Evolutionary conservation across 2,797 vertebrate genomes (phyloP).

Genomic region (Anabas testudineus): DNA sequence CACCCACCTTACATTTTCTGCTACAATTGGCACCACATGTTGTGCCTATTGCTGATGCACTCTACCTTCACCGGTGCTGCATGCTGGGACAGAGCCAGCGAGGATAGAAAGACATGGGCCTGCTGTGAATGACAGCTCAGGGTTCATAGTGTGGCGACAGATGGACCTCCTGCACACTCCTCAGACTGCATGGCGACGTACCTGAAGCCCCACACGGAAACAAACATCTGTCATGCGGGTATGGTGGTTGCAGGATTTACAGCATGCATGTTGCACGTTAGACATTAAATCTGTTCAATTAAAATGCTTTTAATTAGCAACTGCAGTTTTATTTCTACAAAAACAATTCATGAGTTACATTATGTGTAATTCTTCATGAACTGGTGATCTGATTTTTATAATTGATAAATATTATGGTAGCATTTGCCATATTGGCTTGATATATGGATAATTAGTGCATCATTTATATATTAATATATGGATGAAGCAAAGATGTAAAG

Average conservation of each 20-base stretch:
- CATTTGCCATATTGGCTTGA: no score
- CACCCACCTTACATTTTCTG: neutral
- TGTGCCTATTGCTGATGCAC: neutral
- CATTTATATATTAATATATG: no score
- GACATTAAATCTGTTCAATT: no score
- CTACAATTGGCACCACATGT: neutral
- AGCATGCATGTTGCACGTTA: neutral
- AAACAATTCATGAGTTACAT: neutral
- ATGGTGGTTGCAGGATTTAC: conserved; percentile 13
- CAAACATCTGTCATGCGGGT: conserved; percentile 40
- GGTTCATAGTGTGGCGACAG: conserved; percentile 65
- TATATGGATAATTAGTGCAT: no score
- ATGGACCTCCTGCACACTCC: conserved; percentile 76
- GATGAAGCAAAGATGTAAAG: no score
- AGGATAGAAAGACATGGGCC: conserved; percentile 46
- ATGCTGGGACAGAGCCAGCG: conserved; percentile 26
- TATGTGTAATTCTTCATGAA: no score
- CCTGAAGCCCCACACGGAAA: conserved; percentile 58
- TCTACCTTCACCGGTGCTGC: conserved; percentile 5
- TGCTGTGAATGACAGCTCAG: conserved; percentile 70
- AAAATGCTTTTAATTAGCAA: no score
- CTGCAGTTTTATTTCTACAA: neutral
- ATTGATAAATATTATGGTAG: no score
- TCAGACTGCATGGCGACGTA: conserved; percentile 67
- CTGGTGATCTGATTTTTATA: no score